Conservation (phyloP, 1,140 invertebrate species). For the Drosophila parvula region DNA sequence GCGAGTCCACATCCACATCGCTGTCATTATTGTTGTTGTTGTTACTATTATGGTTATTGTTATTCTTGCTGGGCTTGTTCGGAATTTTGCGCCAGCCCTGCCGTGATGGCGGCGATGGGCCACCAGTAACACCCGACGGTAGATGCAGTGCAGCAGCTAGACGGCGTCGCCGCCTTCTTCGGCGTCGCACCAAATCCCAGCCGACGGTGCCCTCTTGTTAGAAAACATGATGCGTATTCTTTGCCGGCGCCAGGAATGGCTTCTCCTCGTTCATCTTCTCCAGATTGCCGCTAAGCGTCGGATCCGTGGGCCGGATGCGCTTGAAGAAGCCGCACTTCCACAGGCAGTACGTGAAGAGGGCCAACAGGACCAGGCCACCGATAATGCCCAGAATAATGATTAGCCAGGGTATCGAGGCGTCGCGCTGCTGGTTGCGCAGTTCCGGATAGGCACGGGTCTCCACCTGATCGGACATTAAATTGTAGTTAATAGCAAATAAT, state of each 20-base stretch:
- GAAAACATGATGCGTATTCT: slow-evolving; percentile 73
- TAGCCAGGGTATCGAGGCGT: slow-evolving; percentile 90
- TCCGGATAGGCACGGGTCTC: slow-evolving; percentile 93
- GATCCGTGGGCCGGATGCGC: slow-evolving; percentile 89
- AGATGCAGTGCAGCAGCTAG: slow-evolving; percentile 29
- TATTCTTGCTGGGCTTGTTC: slow-evolving; percentile 26
- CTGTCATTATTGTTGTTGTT: slow-evolving; percentile 11
- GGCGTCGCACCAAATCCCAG: slow-evolving; percentile 77
- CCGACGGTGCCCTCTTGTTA: slow-evolving; percentile 84
- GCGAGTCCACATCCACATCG: slow-evolving; percentile 54
- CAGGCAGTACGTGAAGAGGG: slow-evolving; percentile 90
- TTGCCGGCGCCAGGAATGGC: slow-evolving; percentile 83
- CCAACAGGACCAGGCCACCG: slow-evolving; percentile 91
- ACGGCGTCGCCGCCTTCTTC: slow-evolving; percentile 55
- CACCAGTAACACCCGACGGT: slow-evolving; percentile 2
- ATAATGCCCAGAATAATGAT: slow-evolving; percentile 92
- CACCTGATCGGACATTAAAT: slow-evolving; percentile 85
- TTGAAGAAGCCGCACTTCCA: slow-evolving; percentile 97
- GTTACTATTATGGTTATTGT: slow-evolving; percentile 2
- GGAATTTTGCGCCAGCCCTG: slow-evolving; percentile 16
- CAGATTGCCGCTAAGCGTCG: slow-evolving; percentile 92
- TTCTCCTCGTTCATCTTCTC: slow-evolving; percentile 89
- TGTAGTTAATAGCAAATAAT: not conserved
- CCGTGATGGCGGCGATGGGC: not conserved
- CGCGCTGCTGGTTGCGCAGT: slow-evolving; percentile 88